Base-by-base conservation (phyloP, 2,113 vertebrate genomes). In the Zapornia atra region DNA sequence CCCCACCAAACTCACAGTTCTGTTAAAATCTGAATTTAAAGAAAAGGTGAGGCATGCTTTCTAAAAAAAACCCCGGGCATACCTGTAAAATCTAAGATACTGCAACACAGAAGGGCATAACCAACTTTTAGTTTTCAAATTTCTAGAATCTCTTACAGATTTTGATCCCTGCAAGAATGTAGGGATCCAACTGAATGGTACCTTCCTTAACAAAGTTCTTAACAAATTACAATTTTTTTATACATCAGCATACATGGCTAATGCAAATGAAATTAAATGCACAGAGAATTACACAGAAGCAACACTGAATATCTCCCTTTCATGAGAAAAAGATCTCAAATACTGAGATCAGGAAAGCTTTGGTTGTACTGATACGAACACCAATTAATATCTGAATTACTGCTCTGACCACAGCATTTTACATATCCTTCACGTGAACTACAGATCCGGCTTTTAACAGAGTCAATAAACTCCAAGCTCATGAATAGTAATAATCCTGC, bases 401-500 rank as follows among this genome's bases (percentile, higher is more conserved):
- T 79, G 53, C 34, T 89, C 34, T 72, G 65, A 40, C 20, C 40
- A 75, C 57, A 86, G 44, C 19, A 63, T 87, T 92, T 69, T 69
- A 84, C 42, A 46, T 24, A 79, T 31, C 57, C 34, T 69, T 79
- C 77, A 12, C 15, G 36, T 38, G 77, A 57, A 84, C 61, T 57
- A 72, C 0, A 96, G 91, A 89, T 79, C 9, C 2, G 3, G 6
- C 59, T 88, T 95, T 88, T 93, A 94, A 81, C 42, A 46, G 44
- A 73, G 78, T 85, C 64, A 70, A 64, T 86, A 82, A 89, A 86
- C 68, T 82, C 90, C n/a, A 36, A 94, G 82, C 88, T 97, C 86
- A 92, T 80, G 79, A 87, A 94, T 65, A 85, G 82, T 68, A 95
- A 93, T 54, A 79, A 19, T 82, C 89, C 77, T 66, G 69, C 79